Evolutionary conservation across 30 jellyfish, hydroid and myxozoan genomes (phyloP).

Genomic region (Turritopsis rubra): DNA sequence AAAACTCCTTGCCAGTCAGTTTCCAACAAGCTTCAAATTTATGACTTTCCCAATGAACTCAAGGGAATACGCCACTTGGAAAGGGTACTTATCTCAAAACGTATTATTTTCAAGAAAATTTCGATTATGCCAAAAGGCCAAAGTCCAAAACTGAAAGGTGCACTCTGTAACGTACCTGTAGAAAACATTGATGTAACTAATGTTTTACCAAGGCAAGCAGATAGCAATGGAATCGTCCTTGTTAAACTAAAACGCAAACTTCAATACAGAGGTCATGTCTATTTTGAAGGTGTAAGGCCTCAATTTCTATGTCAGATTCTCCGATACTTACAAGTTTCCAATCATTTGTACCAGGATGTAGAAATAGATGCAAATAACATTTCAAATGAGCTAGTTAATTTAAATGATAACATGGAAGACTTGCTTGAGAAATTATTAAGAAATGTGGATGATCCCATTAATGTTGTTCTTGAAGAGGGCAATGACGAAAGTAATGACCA

Average conservation of each 20-base stretch:
- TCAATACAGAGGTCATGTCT: constrained; percentile 22
- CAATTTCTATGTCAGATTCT: constrained; percentile 9
- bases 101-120: constrained; percentile 12
- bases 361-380: constrained; percentile 10
- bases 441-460: neutral
- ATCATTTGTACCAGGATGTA: constrained; percentile 31
- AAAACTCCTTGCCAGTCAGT: constrained; percentile 16
- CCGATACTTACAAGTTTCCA: constrained; percentile 2
- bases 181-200: constrained; percentile 10
- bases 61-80: neutral
- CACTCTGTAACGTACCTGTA: constrained; percentile 29
- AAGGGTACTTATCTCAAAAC: neutral
- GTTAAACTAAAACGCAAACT: constrained; percentile 22
- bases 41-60: constrained; percentile 3
- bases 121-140: constrained; percentile 41
- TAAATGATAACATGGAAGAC: constrained; percentile 13
- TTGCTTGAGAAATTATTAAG: neutral
- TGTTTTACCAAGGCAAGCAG: constrained; percentile 19
- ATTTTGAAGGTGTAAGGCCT: constrained; percentile 33
- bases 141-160: constrained; percentile 35
- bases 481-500: constrained; percentile 6
- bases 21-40: neutral
- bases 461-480: neutral
- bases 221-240: constrained; percentile 20
- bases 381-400: constrained; percentile 12